phyloP scores from a whole-genome alignment of 2,888 invertebrate genomes.

The Athalia rosae region DNA sequence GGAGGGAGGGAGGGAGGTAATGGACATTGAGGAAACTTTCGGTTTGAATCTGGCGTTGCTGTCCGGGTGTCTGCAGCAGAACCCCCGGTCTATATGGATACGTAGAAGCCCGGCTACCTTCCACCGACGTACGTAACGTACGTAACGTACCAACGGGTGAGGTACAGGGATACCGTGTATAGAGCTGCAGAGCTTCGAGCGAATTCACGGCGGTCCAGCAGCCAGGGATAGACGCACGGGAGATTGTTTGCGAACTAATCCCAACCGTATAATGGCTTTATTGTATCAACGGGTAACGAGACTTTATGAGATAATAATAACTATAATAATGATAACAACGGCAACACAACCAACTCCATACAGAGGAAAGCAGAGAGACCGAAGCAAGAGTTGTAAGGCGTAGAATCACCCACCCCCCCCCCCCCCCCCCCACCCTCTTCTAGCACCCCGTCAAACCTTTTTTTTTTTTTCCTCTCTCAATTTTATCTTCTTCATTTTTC shows the following conservation, averaged over 20 bases:
- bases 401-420: too few relatives aligned
- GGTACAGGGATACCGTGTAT: too few relatives aligned
- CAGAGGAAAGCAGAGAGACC: neutral
- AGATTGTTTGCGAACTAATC: slow-evolving; percentile 44
- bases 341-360: neutral
- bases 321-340: slow-evolving; percentile 31
- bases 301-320: slow-evolving; percentile 40
- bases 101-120: too few relatives aligned
- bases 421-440: too few relatives aligned
- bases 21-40: neutral
- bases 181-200: neutral
- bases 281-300: slow-evolving; percentile 42
- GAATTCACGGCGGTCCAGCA: slow-evolving; percentile 18
- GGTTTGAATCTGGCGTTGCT: too few relatives aligned
- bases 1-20: neutral
- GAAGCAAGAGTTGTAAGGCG: neutral
- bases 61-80: too few relatives aligned
- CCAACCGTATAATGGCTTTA: slow-evolving; percentile 43
- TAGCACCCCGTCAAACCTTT: neutral
- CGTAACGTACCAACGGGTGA: too few relatives aligned
- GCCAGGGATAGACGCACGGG: slow-evolving; percentile 22
- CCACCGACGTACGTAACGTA: too few relatives aligned
- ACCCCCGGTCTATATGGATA: too few relatives aligned
- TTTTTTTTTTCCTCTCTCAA: neutral
- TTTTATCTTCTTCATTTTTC: too few relatives aligned